These are phyloP conservation scores for Falco peregrinus DNA, from an alignment of 2,797 vertebrate genomes.

Conservation along the genomic window DNA sequence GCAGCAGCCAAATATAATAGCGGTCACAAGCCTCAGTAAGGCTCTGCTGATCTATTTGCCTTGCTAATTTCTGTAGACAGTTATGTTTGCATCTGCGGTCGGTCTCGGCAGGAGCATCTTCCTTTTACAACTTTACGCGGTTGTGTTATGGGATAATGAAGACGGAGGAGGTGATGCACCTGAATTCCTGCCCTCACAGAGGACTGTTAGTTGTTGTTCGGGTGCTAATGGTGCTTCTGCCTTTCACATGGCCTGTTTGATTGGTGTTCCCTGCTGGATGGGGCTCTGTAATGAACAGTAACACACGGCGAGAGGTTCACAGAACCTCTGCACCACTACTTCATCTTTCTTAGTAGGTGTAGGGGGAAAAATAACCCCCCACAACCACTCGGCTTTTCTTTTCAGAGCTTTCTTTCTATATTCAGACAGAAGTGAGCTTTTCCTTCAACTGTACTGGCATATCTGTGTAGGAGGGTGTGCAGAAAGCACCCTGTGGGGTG, in stretches of 20 bases:
- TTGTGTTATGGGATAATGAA: slow-evolving; percentile 60
- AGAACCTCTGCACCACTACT: background rate
- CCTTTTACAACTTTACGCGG: background rate
- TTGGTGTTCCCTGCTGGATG: slow-evolving; percentile 23
- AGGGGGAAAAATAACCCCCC: background rate
- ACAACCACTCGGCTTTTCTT: background rate
- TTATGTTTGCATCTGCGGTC: slow-evolving; percentile 16
- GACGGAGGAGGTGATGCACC: slow-evolving; percentile 24
- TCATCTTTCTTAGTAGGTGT: slow-evolving; percentile 4
- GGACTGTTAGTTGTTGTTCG: background rate
- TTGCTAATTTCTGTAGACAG: slow-evolving; percentile 51
- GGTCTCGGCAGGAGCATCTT: slow-evolving; percentile 32
- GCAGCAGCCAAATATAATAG: background rate
- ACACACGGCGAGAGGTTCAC: background rate
- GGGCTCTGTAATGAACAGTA: slow-evolving; percentile 40
- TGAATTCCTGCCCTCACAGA: slow-evolving; percentile 30
- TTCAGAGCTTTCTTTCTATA: background rate
- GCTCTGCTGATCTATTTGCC: slow-evolving; percentile 42
- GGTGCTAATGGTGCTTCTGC: slow-evolving; percentile 3
- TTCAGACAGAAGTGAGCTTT: background rate
- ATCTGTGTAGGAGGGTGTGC: rapidly evolving
- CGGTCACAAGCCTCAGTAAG: background rate
- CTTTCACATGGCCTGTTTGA: slow-evolving; percentile 1
- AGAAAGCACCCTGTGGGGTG: rapidly evolving
- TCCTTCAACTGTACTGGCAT: background rate